Conservation (phyloP, 2,888 invertebrate species). For the Fabriciana adippe region DNA sequence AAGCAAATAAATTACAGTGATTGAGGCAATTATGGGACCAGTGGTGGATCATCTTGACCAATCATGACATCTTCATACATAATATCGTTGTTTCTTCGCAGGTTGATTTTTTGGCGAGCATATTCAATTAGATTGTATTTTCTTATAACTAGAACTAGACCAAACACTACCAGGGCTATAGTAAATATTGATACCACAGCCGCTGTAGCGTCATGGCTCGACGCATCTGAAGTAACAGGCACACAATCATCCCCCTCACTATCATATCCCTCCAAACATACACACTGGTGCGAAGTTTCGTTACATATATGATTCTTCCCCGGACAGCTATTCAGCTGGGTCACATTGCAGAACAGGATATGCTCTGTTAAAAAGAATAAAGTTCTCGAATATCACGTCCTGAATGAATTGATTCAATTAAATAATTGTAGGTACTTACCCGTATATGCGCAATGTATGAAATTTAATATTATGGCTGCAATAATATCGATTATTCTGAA, state of each 20-base stretch:
- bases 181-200: constrained; percentile 67
- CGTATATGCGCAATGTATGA: constrained; percentile 60
- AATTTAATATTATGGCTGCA: constrained; percentile 60
- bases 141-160: constrained; percentile 68
- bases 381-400: constrained; percentile 60
- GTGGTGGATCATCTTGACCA: constrained; percentile 77
- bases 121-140: constrained; percentile 74
- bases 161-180: constrained; percentile 64
- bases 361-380: constrained; percentile 79
- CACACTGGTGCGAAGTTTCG: constrained; percentile 53
- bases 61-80: constrained; percentile 82
- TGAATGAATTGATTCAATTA: constrained; percentile 79
- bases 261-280: constrained; percentile 57
- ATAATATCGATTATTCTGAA: constrained; percentile 58
- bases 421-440: constrained; percentile 77
- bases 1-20: constrained; percentile 32
- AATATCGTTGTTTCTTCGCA: constrained; percentile 67
- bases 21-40: constrained; percentile 62
- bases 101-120: constrained; percentile 65
- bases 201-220: constrained; percentile 56
- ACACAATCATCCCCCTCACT: constrained; percentile 58
- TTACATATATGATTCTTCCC: constrained; percentile 62
- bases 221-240: constrained; percentile 32
- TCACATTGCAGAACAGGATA: constrained; percentile 74
- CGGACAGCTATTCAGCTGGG: constrained; percentile 55